phyloP scores from a whole-genome alignment of 2,888 invertebrate species.

The Clistopyga incitator region DNA sequence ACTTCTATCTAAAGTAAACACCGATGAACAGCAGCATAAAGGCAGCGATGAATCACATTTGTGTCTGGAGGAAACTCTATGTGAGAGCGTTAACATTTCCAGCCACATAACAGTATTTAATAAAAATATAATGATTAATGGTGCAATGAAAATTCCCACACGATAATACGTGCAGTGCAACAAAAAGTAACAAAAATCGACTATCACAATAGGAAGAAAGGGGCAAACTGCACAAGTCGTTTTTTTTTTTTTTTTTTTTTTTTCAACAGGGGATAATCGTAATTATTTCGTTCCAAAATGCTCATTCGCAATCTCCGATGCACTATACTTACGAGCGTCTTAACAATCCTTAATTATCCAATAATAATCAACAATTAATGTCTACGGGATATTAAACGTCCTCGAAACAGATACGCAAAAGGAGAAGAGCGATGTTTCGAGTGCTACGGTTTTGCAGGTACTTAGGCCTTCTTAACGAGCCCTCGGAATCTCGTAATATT shows the following conservation, averaged over 20 bases:
- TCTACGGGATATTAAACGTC: neutral
- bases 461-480: neutral
- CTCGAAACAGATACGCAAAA: neutral
- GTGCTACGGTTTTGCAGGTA: neutral
- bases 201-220: neutral
- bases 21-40: neutral
- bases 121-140: slow-evolving; percentile 8
- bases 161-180: slow-evolving; percentile 8
- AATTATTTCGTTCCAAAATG: slow-evolving; percentile 26
- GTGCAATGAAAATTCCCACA: slow-evolving; percentile 24
- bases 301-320: slow-evolving; percentile 7
- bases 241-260: neutral
- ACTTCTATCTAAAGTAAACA: slow-evolving; percentile 1
- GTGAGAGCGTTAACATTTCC: slow-evolving; percentile 41
- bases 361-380: slow-evolving; percentile 26
- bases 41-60: slow-evolving; percentile 5
- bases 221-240: neutral
- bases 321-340: slow-evolving; percentile 22
- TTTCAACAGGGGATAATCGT: slow-evolving; percentile 12
- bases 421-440: neutral
- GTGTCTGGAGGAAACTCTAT: slow-evolving; percentile 27
- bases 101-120: slow-evolving; percentile 47
- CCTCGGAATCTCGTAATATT: neutral
- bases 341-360: slow-evolving; percentile 46
- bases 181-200: slow-evolving; percentile 20